Conservation (phyloP, 2,888 invertebrate genomes). For the Pherbina coryleti region DNA sequence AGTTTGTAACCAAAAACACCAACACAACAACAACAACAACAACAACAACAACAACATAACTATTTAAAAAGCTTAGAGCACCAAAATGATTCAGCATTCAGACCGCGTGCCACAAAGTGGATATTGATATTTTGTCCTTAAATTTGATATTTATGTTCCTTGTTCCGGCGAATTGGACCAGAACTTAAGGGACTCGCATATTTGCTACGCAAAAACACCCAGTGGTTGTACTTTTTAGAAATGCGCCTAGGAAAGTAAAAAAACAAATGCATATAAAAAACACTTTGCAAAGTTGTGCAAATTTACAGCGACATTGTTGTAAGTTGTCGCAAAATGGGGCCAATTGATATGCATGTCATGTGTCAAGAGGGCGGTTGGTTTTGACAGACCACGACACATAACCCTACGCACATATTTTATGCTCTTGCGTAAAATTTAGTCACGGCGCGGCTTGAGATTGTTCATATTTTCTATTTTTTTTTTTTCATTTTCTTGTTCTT, state of each 20-base stretch:
- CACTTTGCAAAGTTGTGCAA: conserved; percentile 59
- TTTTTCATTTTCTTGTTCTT: not conserved
- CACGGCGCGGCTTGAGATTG: conserved; percentile 48
- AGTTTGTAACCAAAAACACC: conserved; percentile 20
- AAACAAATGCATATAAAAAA: not conserved
- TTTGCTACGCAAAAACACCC: conserved; percentile 36
- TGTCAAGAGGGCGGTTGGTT: conserved; percentile 62
- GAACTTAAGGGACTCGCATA: conserved; percentile 23
- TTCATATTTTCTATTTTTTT: not conserved
- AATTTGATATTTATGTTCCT: conserved; percentile 69
- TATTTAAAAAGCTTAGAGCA: not conserved
- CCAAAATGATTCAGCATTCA: conserved; percentile 61
- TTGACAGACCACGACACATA: conserved; percentile 54
- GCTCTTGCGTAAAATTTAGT: conserved; percentile 58
- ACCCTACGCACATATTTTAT: conserved; percentile 51
- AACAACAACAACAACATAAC: not conserved
- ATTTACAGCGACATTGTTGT: conserved; percentile 57
- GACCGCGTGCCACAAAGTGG: conserved; percentile 68
- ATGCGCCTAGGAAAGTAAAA: not conserved
- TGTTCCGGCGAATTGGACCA: conserved; percentile 39
- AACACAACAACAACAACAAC: conserved; percentile 1
- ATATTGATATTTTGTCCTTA: conserved; percentile 70
- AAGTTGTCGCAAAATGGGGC: conserved; percentile 22
- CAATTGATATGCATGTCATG: conserved; percentile 61
- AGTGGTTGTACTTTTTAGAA: conserved; percentile 41